Evolutionary conservation across 2,113 vertebrate genomes (phyloP).

Genomic region (Oxyura jamaicensis): DNA sequence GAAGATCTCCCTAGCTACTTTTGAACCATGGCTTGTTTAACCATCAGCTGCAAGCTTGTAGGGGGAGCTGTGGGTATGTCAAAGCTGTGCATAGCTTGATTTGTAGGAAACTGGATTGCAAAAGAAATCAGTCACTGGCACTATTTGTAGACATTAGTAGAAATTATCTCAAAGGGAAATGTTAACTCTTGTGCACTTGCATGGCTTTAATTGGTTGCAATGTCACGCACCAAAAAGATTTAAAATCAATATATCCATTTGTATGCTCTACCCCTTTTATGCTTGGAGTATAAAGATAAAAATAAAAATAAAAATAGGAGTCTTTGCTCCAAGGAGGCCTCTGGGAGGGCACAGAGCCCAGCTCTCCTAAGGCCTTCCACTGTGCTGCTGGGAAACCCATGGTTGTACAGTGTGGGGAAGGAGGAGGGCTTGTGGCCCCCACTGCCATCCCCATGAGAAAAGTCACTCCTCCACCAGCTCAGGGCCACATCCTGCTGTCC

Average conservation of each 20-base stretch:
- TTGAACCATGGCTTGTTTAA: background rate
- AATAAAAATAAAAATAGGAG: background rate
- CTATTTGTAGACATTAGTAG: background rate
- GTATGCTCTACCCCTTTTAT: background rate
- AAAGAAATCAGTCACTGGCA: background rate
- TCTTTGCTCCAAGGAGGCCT: background rate
- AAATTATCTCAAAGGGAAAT: background rate
- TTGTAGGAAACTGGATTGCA: background rate
- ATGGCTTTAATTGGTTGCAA: background rate
- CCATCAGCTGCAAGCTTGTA: background rate
- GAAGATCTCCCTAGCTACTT: background rate
- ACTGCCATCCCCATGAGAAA: background rate
- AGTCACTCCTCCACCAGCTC: background rate
- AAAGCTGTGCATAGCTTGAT: background rate
- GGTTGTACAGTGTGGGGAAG: background rate
- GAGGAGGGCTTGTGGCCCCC: background rate
- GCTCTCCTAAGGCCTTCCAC: background rate
- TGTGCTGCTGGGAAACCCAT: background rate
- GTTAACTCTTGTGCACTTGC: background rate
- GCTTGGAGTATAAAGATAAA: background rate
- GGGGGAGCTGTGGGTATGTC: background rate
- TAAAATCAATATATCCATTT: background rate
- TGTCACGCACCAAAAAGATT: background rate
- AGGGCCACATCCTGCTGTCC: accelerated
- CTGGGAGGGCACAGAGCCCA: background rate